These are phyloP conservation scores for Xylota sylvarum DNA, from an alignment of 2,888 invertebrate genomes.

Conservation along the genomic window DNA sequence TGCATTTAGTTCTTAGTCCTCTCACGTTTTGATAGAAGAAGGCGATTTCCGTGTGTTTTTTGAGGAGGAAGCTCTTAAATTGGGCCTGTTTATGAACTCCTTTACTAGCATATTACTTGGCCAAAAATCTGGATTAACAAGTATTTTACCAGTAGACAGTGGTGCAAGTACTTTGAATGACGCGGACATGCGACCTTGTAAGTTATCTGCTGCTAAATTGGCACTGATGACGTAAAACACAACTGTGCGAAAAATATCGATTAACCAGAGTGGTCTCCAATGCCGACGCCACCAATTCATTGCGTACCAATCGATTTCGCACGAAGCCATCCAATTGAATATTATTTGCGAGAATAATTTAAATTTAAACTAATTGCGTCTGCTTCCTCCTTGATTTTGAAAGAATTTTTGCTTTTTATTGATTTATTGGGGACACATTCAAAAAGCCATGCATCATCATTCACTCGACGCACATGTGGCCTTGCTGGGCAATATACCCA, in stretches of 20 bases:
- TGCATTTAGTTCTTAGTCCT: too few species aligned
- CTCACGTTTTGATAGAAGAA: too few species aligned
- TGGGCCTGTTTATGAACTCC: too few species aligned
- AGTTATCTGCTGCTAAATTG: conserved; percentile 13
- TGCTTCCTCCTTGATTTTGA: conserved; percentile 46
- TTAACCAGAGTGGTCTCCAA: conserved; percentile 35
- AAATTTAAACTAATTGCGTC: conserved; percentile 61
- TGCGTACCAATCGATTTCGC: conserved; percentile 56
- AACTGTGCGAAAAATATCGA: conserved; percentile 25
- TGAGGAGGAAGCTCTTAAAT: too few species aligned
- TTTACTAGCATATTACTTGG: too few species aligned
- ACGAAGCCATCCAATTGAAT: conserved; percentile 59
- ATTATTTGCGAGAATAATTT: conserved; percentile 40
- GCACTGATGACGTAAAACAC: conserved; percentile 18
- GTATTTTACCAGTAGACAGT: too few species aligned
- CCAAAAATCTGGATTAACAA: too few species aligned
- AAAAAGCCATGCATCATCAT: conserved; percentile 53
- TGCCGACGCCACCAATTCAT: conserved; percentile 17
- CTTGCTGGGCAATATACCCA: conserved; percentile 49
- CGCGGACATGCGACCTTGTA: conserved; percentile 6
- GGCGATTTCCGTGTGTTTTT: too few species aligned
- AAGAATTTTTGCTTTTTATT: conserved; percentile 33
- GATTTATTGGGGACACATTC: conserved; percentile 63
- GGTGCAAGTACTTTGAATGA: too few species aligned
- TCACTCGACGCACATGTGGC: conserved; percentile 52